Evolutionary conservation across 2,797 vertebrate species (phyloP).

Genomic region (Pangasius krempfi): DNA sequence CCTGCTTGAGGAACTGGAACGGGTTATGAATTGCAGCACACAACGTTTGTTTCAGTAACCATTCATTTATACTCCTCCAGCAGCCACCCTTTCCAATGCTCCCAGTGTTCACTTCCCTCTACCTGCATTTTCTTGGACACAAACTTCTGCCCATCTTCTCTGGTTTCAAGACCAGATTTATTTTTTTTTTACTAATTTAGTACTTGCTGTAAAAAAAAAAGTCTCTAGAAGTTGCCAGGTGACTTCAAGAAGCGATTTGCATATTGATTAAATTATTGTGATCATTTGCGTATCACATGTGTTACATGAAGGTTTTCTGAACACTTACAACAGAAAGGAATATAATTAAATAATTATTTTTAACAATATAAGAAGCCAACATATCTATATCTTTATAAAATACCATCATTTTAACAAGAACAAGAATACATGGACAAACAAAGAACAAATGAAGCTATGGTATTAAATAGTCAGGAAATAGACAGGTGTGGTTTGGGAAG

Average conservation of each 20-base stretch:
- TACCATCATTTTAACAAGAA: neutral
- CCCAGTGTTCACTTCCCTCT: neutral
- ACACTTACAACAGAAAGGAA: neutral
- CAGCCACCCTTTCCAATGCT: conserved; percentile 27
- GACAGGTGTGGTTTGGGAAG: neutral
- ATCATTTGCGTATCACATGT: neutral
- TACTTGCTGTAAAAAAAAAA: neutral
- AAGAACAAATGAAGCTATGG: neutral
- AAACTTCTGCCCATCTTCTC: neutral
- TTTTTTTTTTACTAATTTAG: neutral
- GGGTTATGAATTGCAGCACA: conserved; percentile 66
- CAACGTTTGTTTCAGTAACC: conserved; percentile 63
- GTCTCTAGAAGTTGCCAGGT: neutral
- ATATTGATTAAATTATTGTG: neutral
- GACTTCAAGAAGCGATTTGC: neutral
- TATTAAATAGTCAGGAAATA: neutral
- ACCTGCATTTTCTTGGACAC: neutral
- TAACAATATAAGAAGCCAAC: neutral
- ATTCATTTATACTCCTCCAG: conserved; percentile 65
- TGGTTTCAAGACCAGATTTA: neutral
- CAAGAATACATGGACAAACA: neutral
- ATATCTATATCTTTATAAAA: neutral
- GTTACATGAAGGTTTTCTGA: neutral
- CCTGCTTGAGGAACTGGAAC: conserved; percentile 34
- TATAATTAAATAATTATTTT: neutral